Evolutionary conservation across 2,797 vertebrate species (phyloP), one percentile per base, ranked within the genome.

Genomic region (Acanthurus tractus): DNA sequence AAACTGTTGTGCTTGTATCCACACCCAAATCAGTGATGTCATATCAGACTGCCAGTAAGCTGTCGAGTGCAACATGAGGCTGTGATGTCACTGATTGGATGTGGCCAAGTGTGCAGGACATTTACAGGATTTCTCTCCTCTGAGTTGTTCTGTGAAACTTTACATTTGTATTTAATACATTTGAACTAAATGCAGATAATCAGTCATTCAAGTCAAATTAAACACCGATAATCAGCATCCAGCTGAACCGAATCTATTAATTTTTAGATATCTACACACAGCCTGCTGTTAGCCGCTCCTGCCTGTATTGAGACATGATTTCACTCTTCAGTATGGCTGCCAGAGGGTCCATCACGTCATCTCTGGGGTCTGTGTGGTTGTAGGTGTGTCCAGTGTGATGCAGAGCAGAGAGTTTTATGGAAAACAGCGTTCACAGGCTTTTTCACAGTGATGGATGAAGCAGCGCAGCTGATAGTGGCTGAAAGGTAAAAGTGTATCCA

Each of bases 401-500:
- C 42, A 44, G 52, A 38, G 45, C 63, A 25, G 58, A 44, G 56
- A 42, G 64, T 49, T 42, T 59, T 12, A 62, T 40, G 74, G 68
- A 76, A 61, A 79, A 70, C 70, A 53, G 50, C 58, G 1, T 46
- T 34, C 56, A 2, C 66, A 7, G 59, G 74, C 46, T n/a, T 52
- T 59, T 40, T 42, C 56, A 7, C 63, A 1, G 55, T 91, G 89
- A 92, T 77, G 83, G 85, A 89, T 91, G 81, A 78, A 48, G 67
- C 72, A 11, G 52, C 57, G 17, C 17, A 45, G 73, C 75, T 71
- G 70, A 81, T 46, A 56, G 63, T 68, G 69, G 78, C 89, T 83
- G 75, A 89, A 89, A 89, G 86, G 89, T 91, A 79, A 83, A 74
- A 77, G 76, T 74, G 80, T 76, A 74, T 87, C 81, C 69, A 46